A percentile compares a stretch with the other conserved stretches of the same genome.
These are phyloP conservation scores for Drosophila pruinosa DNA, from an alignment of 1,140 invertebrate species.

Conservation along the genomic window DNA sequence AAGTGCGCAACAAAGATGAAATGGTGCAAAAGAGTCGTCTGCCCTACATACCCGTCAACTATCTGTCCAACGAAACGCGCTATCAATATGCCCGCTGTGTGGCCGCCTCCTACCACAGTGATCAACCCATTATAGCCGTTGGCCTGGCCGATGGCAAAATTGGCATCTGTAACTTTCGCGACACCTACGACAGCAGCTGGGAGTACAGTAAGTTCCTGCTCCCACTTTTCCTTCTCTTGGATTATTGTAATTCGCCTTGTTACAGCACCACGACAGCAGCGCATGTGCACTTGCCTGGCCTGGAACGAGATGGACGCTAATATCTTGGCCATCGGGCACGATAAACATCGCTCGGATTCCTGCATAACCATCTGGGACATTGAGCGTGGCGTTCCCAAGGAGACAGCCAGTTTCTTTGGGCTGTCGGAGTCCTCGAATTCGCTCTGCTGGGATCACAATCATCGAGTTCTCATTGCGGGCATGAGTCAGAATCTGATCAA, in stretches of 20 bases:
- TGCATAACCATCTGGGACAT: conserved; percentile 93
- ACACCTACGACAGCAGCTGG: conserved; percentile 83
- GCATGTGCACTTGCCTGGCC: conserved; percentile 93
- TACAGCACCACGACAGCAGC: conserved; percentile 89
- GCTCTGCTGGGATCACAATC: conserved; percentile 91
- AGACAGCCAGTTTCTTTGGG: conserved; percentile 83
- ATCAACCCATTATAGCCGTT: conserved; percentile 91
- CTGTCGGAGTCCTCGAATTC: conserved; percentile 92
- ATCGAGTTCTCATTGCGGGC: conserved; percentile 91
- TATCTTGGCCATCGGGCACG: conserved; percentile 92
- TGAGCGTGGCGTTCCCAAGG: conserved; percentile 69
- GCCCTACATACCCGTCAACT: conserved; percentile 68
- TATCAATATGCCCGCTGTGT: conserved; percentile 81
- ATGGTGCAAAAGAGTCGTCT: conserved; percentile 56
- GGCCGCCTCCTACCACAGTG: conserved; percentile 72
- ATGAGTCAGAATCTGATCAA: conserved; percentile 95
- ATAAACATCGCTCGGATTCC: conserved; percentile 92
- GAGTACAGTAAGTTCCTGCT: conserved; percentile 66
- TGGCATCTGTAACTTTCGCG: conserved; percentile 90
- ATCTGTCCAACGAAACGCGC: conserved; percentile 70
- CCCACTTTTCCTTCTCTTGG: background rate
- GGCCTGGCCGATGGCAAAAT: conserved; percentile 94
- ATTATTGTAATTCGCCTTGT: background rate
- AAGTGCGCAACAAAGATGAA: conserved; percentile 85
- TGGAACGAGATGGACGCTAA: conserved; percentile 95